phyloP scores from a whole-genome alignment of 2,888 invertebrate species.

The Ctenicera cuprea region DNA sequence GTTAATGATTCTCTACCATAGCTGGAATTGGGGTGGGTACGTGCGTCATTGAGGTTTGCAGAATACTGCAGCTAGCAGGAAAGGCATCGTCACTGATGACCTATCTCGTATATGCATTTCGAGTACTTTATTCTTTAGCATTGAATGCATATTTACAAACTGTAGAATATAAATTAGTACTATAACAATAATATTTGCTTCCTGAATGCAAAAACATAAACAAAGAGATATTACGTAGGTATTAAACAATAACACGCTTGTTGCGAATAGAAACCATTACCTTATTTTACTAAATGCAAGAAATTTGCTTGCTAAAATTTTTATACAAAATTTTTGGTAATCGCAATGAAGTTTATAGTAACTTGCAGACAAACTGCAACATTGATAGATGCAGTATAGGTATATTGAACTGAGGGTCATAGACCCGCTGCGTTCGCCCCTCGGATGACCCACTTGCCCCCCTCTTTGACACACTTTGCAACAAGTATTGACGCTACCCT shows the following conservation, averaged over 20 bases:
- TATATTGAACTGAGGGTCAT: slow-evolving; percentile 66
- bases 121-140: neutral
- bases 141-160: neutral
- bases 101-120: neutral
- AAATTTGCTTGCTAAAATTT: too few species aligned
- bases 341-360: neutral
- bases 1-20: slow-evolving; percentile 20
- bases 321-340: neutral
- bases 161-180: neutral
- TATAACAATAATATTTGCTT: too few species aligned
- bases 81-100: slow-evolving; percentile 20
- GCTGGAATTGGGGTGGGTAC: slow-evolving; percentile 33
- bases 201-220: too few species aligned
- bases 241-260: too few species aligned
- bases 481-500: slow-evolving; percentile 72
- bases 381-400: slow-evolving; percentile 57
- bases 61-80: slow-evolving; percentile 36
- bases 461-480: slow-evolving; percentile 73
- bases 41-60: slow-evolving; percentile 53
- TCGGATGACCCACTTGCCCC: slow-evolving; percentile 69
- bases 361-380: slow-evolving; percentile 40
- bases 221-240: too few species aligned
- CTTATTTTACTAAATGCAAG: neutral
- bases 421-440: slow-evolving; percentile 66
- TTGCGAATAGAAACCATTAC: neutral